These are phyloP conservation scores for Tenthredo mesomela DNA, from an alignment of 2,888 invertebrate genomes.

Conservation along the genomic window DNA sequence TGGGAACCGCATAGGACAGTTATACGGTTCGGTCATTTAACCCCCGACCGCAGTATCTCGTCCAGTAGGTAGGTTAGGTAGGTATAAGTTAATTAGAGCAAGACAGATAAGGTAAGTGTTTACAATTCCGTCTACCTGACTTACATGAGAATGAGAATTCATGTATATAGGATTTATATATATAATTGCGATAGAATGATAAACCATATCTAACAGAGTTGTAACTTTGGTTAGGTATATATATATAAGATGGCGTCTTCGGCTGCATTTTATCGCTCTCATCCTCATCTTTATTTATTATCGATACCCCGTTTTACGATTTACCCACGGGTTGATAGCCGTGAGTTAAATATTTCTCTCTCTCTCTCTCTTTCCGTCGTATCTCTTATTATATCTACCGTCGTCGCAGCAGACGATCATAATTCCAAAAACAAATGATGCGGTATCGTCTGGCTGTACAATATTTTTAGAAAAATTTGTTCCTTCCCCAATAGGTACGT, in stretches of 20 bases:
- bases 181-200: no score
- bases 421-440: not conserved
- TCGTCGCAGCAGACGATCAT: not conserved
- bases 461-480: not conserved
- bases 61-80: not conserved
- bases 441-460: not conserved
- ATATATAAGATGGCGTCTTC: conserved; percentile 28
- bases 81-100: not conserved
- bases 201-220: not conserved
- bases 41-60: not conserved
- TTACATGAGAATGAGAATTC: no score
- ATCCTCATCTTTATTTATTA: conserved; percentile 47
- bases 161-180: no score
- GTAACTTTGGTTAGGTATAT: not conserved
- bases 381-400: not conserved
- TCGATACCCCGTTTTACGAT: conserved; percentile 36
- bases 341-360: not conserved
- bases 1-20: not conserved
- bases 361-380: not conserved
- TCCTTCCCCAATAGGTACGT: no score
- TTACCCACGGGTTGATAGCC: not conserved
- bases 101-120: not conserved
- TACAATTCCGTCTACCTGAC: not conserved
- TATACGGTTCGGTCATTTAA: not conserved
- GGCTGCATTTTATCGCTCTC: conserved; percentile 41